phyloP scores from a whole-genome alignment of 1,140 invertebrate species.

The Lepeophtheirus salmonis region DNA sequence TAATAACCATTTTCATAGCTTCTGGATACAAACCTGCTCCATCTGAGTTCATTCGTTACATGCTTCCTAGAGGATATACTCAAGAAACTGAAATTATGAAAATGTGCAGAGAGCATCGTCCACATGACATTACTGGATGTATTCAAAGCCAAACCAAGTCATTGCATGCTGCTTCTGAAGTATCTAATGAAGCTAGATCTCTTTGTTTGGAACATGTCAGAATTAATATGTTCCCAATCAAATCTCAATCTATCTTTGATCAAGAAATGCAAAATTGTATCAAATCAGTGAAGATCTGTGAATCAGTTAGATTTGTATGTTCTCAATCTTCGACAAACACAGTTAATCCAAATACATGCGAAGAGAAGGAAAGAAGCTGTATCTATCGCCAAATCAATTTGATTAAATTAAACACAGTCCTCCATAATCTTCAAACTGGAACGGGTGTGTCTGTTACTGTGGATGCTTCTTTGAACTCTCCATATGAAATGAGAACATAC shows the following conservation, averaged over 20 bases:
- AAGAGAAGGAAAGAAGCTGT: slow-evolving; percentile 6
- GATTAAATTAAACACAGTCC: neutral
- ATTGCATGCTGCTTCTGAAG: neutral
- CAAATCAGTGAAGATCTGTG: slow-evolving; percentile 4
- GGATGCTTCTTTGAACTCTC: neutral
- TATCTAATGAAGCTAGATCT: neutral
- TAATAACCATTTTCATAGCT: neutral
- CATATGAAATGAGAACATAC: neutral
- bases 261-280: neutral
- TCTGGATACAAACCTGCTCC: neutral
- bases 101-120: neutral
- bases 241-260: neutral
- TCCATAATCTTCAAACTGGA: neutral
- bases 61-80: neutral
- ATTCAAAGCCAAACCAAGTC: neutral
- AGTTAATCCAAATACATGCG: neutral
- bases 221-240: neutral
- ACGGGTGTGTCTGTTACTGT: neutral
- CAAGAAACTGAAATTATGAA: neutral
- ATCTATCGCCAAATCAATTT: neutral
- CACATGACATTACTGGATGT: neutral
- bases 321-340: neutral
- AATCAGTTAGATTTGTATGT: neutral
- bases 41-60: neutral
- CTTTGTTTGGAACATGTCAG: neutral